Conservation (phyloP, 2,113 vertebrate species). For the Paedocypris sp. region DNA sequence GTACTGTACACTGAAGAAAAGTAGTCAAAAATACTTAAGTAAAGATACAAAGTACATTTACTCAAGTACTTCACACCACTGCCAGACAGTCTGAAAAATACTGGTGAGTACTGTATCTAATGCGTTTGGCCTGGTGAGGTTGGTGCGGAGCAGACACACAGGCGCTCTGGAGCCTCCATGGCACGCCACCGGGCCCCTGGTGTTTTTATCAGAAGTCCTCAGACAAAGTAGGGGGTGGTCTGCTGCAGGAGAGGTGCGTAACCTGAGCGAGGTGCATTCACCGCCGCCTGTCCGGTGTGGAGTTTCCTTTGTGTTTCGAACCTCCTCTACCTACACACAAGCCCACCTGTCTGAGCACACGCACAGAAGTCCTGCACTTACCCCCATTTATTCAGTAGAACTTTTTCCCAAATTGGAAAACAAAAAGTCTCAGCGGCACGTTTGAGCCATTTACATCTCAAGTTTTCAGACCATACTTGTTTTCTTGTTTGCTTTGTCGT, state of each 20-base stretch:
- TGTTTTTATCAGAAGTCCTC: constrained; percentile 7
- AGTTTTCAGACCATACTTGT: too few species aligned
- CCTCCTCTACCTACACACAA: constrained; percentile 8
- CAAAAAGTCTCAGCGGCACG: too few species aligned
- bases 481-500: too few species aligned
- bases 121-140: too few species aligned
- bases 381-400: not conserved
- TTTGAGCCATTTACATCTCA: too few species aligned
- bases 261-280: constrained; percentile 25
- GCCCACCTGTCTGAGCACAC: constrained; percentile 11
- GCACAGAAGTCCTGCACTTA: not conserved
- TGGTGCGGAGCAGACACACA: not conserved
- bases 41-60: too few species aligned
- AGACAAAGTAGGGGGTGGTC: constrained; percentile 1
- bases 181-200: not conserved
- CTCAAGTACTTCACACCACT: too few species aligned
- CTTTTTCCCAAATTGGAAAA: not conserved
- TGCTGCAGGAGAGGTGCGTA: constrained; percentile 11
- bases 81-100: too few species aligned
- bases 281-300: constrained; percentile 22
- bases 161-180: not conserved
- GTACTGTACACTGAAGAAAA: too few species aligned
- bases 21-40: too few species aligned
- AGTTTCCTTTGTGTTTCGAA: constrained; percentile 20
- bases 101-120: too few species aligned